Evolutionary conservation across 2,113 vertebrate genomes (phyloP).

Genomic region (human): DNA sequence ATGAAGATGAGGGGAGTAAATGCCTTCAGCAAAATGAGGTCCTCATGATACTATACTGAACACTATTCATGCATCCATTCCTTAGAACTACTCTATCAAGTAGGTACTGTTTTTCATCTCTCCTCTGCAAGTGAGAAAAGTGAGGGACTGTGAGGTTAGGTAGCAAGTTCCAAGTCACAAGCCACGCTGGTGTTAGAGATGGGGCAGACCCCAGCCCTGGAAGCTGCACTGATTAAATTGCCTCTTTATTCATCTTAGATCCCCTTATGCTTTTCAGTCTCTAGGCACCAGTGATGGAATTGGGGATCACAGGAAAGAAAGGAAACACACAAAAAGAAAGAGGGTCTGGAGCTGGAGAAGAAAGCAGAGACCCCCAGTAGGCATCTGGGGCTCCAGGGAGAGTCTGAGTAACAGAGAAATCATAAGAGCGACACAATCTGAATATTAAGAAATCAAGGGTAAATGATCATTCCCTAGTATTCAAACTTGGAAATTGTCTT

Average conservation of each 20-base stretch:
- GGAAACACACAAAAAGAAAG: not conserved
- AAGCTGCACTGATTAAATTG: rapidly evolving
- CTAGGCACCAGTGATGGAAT: not conserved
- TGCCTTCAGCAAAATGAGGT: not conserved
- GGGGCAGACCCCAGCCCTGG: too few relatives aligned
- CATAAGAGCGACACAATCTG: not conserved
- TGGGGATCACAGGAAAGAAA: not conserved
- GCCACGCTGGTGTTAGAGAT: rapidly evolving
- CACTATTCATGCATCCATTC: rapidly evolving
- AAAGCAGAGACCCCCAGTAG: not conserved
- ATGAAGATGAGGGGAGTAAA: not conserved
- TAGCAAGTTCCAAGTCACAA: not conserved
- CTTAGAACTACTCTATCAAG: not conserved
- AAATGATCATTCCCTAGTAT: not conserved
- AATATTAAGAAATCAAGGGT: not conserved
- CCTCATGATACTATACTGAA: rapidly evolving
- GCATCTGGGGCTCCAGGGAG: not conserved
- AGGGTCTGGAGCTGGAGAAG: not conserved
- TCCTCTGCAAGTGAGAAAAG: not conserved
- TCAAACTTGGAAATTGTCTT: slow-evolving; percentile 39
- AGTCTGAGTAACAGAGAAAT: not conserved
- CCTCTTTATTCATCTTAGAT: not conserved
- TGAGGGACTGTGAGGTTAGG: not conserved
- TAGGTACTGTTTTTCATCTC: not conserved
- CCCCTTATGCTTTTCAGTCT: not conserved